Conservation (phyloP, 2,888 invertebrate species). For the Halocaridina rubra region DNA sequence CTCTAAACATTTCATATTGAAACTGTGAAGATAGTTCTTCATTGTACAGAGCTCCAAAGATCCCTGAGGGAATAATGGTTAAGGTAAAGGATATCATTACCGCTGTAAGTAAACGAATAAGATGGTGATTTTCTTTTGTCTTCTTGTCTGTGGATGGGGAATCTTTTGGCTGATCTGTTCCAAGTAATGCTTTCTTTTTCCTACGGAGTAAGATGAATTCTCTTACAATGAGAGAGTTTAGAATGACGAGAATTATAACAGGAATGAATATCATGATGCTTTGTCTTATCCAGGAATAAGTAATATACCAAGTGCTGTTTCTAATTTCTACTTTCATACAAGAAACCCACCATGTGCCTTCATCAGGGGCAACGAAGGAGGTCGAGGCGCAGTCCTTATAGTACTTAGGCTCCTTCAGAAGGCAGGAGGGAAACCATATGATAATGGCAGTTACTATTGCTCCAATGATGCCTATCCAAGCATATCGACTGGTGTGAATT, state of each 20-base stretch:
- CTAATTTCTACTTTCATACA: conserved; percentile 21
- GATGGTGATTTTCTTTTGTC: conserved; percentile 69
- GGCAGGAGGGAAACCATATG: conserved; percentile 69
- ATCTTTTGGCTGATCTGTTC: background rate
- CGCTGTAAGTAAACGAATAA: conserved; percentile 70
- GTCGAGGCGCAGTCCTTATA: conserved; percentile 23
- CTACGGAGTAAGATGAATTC: conserved; percentile 69
- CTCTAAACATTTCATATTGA: conserved; percentile 69
- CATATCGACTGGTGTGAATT: conserved; percentile 67
- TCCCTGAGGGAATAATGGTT: conserved; percentile 71
- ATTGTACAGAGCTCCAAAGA: conserved; percentile 69
- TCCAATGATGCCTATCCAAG: conserved; percentile 67
- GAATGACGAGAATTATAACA: conserved; percentile 69
- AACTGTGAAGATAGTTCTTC: conserved; percentile 66
- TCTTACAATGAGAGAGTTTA: conserved; percentile 70
- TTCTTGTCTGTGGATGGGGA: background rate
- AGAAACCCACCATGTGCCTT: conserved; percentile 53
- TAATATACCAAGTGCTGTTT: conserved; percentile 52
- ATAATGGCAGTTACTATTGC: conserved; percentile 68
- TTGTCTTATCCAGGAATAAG: conserved; percentile 69
- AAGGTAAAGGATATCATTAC: conserved; percentile 71
- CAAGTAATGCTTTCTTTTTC: conserved; percentile 65
- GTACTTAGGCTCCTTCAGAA: conserved; percentile 66
- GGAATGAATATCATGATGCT: conserved; percentile 70
- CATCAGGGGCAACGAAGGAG: conserved; percentile 12